Evolutionary conservation across 2,797 vertebrate genomes (phyloP), one percentile per base, ranked within the genome.

Genomic region (Argentina silus): DNA sequence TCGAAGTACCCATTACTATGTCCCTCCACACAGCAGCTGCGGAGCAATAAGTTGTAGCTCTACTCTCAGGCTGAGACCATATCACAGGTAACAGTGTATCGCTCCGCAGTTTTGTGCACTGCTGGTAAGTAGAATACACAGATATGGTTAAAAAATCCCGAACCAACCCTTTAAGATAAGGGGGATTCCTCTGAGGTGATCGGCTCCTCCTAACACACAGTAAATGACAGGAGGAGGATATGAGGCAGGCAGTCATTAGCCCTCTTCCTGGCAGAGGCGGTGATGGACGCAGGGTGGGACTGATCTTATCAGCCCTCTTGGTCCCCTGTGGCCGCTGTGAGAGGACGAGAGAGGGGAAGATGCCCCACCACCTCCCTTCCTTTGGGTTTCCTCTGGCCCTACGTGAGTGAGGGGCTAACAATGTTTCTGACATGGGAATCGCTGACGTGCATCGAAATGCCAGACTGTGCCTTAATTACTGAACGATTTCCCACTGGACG

Each of bases 251-350:
- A 47, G 65, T 78, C 66, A 80, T 77, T 72, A 43, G 56, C 61
- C 45, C 62, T 10, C 69, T 80, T 73, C 63, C 73, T 74, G 56
- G 80, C 68, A 65, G 51, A 51, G 45, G 55, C 21, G 10, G 12
- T 77, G 67, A 78, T 79, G 53, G 71, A 60, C 67, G 69, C 44
- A 61, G 44, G 69, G 61, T 69, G 77, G 75, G 69, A 21, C 71
- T 72, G 81, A 88, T 90, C 74, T 78, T 86, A 90, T 90, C 89
- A 72, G 57, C 1, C 59, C 61, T 76, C 51, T 55, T 47, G 70
- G 74, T 85, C 81, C 75, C 64, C 21, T 65, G 67, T 56, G 76
- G 76, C 51, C 69, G 45, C n/a, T 23, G 44, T 19, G 66, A 79
- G 66, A 63, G 72, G 77, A 74, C 65, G 74, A 17, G 63, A 77